A percentile compares a stretch with the other conserved stretches of the same genome.
Evolutionary conservation across 2,113 vertebrate genomes (phyloP).

Genomic region (Genyomyrus donnyi): DNA sequence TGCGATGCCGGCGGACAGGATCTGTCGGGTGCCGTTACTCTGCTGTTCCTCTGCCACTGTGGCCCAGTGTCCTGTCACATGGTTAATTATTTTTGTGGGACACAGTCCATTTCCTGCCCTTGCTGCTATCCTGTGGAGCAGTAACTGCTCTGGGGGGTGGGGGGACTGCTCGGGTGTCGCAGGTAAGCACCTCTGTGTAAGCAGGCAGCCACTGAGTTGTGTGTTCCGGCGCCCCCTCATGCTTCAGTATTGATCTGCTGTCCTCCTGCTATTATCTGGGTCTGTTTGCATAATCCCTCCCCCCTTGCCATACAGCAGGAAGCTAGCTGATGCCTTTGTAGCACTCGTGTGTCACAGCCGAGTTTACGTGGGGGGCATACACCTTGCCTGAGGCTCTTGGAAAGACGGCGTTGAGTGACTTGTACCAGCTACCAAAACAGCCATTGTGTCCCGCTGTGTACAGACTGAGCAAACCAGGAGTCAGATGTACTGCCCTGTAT

Average conservation of each 20-base stretch:
- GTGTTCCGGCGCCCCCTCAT: neutral
- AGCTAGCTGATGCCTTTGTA: neutral
- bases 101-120: neutral
- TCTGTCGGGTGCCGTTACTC: constrained; percentile 16
- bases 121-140: neutral
- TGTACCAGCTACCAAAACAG: neutral
- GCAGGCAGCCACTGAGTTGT: neutral
- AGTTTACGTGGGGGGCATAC: neutral
- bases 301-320: neutral
- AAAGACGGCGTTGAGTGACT: neutral
- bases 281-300: neutral
- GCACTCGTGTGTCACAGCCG: neutral
- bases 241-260: neutral
- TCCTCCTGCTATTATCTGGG: neutral
- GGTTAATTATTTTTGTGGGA: neutral
- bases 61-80: neutral
- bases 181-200: neutral
- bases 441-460: neutral
- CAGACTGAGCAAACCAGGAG: neutral
- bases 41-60: neutral
- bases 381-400: neutral
- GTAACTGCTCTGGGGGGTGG: neutral
- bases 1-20: constrained; percentile 11
- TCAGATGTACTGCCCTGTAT: neutral
- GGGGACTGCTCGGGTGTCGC: neutral